Evolutionary conservation across 1,140 invertebrate genomes (phyloP), one percentile per base, ranked within the genome.

Genomic region (Anthonomus grandis): DNA sequence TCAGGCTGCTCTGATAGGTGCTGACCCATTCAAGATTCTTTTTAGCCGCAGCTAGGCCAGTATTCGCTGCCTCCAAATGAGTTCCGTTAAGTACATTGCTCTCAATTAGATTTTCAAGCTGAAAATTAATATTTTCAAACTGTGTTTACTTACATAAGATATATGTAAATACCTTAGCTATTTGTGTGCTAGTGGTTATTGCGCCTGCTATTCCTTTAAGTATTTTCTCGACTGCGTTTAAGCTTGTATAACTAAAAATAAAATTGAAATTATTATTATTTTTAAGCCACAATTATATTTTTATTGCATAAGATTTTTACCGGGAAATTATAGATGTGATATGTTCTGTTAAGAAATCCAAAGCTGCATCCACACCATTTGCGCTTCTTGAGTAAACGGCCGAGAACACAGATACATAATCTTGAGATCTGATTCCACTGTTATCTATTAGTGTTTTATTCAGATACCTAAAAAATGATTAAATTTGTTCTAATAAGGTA

Each of bases 331-430:
- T 42, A n/a, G n/a, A n/a, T n/a, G n/a, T n/a, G n/a, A n/a, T n/a
- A n/a, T n/a, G n/a, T n/a, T 46, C 27, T 2, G 22, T 52, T 21
- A 85, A 65, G 25, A 77, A 79, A 10, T 80, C 70, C 4, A 83
- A 69, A 1, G 69, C 71, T 17, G 70, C 67, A 51, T 78, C 56
- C 1, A 79, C 68, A 51, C 80, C 80, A 0, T 64, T 62, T 17
- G 42, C 48, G 53, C 76, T 71, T 1, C 70, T 62, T 18, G 64
- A 61, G 4, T 77, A 72, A 5, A 82, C 75, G 4, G 73, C 69
- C 0, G 63, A 57, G 9, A 81, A 65, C 4, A 78, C 73, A 0
- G 70, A 65, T 0, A 69, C 71, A 9, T 74, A 61, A 36, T 76
- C 74, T 56, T 79, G 78, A 54, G 70, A 58, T 57, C 77, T 70